phyloP scores from a whole-genome alignment of 2,888 invertebrate genomes.

The Theristus sp. region DNA sequence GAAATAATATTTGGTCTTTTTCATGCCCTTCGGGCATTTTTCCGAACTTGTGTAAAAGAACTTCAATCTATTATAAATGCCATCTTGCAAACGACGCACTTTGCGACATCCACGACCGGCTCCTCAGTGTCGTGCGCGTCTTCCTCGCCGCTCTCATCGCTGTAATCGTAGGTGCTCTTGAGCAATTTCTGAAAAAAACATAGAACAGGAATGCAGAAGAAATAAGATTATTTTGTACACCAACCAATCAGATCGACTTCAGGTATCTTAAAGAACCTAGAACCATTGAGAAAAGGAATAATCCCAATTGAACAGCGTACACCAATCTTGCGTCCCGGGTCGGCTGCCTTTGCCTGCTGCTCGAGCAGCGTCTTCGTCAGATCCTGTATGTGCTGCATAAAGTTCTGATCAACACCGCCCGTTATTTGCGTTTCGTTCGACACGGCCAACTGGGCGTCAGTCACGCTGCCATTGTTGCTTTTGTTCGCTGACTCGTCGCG shows the following conservation, averaged over 20 bases:
- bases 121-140: conserved; percentile 4
- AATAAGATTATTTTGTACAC: too few relatives aligned
- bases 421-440: too few relatives aligned
- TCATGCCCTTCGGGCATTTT: too few relatives aligned
- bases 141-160: conserved; percentile 23
- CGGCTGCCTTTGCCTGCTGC: not conserved
- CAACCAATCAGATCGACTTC: too few relatives aligned
- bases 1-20: too few relatives aligned
- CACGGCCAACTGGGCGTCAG: not conserved
- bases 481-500: too few relatives aligned
- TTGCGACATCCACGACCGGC: not conserved
- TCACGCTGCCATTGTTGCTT: too few relatives aligned
- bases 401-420: not conserved
- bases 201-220: not conserved
- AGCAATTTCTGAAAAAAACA: conserved; percentile 15
- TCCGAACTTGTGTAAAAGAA: too few relatives aligned
- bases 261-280: too few relatives aligned
- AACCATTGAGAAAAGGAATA: too few relatives aligned
- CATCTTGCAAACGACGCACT: not conserved
- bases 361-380: conserved; percentile 5
- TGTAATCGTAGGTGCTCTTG: conserved; percentile 18
- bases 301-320: too few relatives aligned
- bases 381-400: not conserved
- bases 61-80: too few relatives aligned
- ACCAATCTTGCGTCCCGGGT: not conserved